Evolutionary conservation across 2,888 invertebrate genomes (phyloP).

Genomic region (Sicus ferrugineus): DNA sequence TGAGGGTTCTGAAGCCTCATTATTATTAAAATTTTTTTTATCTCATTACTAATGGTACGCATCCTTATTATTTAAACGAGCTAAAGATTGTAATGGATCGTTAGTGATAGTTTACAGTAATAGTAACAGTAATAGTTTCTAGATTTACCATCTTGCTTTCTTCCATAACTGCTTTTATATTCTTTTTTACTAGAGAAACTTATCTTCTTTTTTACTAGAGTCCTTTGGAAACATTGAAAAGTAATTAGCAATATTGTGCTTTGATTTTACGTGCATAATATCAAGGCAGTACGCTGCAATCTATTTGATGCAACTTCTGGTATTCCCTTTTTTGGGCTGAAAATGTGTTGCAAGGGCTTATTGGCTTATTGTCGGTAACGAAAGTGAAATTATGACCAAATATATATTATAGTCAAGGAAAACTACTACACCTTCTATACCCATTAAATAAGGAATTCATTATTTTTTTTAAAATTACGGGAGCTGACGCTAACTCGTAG

Average conservation of each 20-base stretch:
- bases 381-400: no score
- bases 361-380: constrained; percentile 3
- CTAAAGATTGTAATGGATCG: no score
- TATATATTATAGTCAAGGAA: background rate
- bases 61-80: no score
- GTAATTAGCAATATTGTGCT: constrained; percentile 40
- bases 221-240: background rate
- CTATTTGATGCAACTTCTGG: constrained; percentile 51
- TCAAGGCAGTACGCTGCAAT: constrained; percentile 45
- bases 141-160: background rate
- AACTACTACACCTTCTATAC: background rate
- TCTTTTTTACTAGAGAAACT: background rate
- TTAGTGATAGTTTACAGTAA: no score
- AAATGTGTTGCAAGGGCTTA: constrained; percentile 50
- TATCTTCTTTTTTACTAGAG: background rate
- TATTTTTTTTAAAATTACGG: constrained; percentile 14
- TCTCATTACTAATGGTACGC: no score
- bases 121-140: no score
- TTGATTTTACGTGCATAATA: constrained; percentile 41
- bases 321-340: constrained; percentile 49
- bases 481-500: constrained; percentile 9
- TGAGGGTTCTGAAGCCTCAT: no score
- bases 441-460: background rate
- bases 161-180: background rate
- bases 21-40: no score